Base-by-base conservation (phyloP, 2,113 vertebrate species). In the Zosterops pallidus region DNA sequence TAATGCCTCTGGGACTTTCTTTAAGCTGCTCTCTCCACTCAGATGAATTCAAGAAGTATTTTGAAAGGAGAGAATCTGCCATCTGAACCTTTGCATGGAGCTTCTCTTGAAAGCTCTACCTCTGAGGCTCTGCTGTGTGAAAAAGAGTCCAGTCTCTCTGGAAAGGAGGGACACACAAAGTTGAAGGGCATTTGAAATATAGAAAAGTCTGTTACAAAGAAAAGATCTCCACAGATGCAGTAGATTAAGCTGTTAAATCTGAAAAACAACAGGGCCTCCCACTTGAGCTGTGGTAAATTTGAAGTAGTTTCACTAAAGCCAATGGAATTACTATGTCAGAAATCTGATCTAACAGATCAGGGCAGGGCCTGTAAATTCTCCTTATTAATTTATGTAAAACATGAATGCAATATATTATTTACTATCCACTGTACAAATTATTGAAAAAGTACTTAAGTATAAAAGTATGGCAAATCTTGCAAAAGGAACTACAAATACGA, bases 371-470 rank as follows among this genome's bases (percentile, higher is more conserved):
- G 65, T 42, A 87, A 88, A 86, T 72, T 64, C 82, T 72, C 64
- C 74, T 84, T 53, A 77, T 88, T 72, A 78, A 91, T 92, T 95
- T 67, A 83, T 11, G 67, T 87, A 95, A 95, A 95, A 91, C 79
- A 85, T 26, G 62, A 96, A 96, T 80, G 86, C 86, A 97, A 96
- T 97, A 95, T 97, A 97, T 97, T 97, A 97, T 74, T 96, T 91
- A 96, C 94, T 95, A 96, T 96, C 91, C 95, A 92, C 94, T 95
- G 96, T 92, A 97, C 94, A 97, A 97, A 97, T 97, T 94, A 97
- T 8, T 97, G 95, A 80, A 97, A 72, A 93, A 94, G 84, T 92
- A 95, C 59, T 94, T 77, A 68, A 87, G 96, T 89, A 90, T 64
- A 96, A 96, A 96, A 96, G 86, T 72, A 87, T 94, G 91, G 95